A percentile compares a stretch with the other conserved stretches of the same genome.
These are phyloP conservation scores for Platycercus adscitus DNA, from an alignment of 2,113 vertebrate species.

Conservation along the genomic window DNA sequence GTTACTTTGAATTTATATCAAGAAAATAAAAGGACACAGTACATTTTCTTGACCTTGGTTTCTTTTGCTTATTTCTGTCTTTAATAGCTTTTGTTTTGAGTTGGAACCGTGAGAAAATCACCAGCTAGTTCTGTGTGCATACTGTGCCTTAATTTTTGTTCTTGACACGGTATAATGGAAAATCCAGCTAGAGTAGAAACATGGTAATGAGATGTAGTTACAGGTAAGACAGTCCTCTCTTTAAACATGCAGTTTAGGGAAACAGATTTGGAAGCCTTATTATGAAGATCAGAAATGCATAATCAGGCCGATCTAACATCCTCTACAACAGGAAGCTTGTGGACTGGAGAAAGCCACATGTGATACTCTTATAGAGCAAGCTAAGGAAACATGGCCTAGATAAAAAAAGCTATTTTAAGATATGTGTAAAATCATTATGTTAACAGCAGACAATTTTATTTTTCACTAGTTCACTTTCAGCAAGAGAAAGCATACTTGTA, in stretches of 20 bases:
- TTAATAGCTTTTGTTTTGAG: background rate
- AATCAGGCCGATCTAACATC: background rate
- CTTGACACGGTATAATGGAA: background rate
- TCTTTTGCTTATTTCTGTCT: background rate
- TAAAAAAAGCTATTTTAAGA: conserved; percentile 30
- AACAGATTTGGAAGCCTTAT: background rate
- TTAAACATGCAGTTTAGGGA: background rate
- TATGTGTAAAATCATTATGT: background rate
- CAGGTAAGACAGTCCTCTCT: background rate
- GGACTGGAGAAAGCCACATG: conserved; percentile 1
- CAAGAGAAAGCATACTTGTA: background rate
- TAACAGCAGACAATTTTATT: background rate
- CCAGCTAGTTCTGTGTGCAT: background rate
- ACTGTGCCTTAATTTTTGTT: background rate
- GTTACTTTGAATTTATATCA: background rate
- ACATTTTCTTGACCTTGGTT: background rate
- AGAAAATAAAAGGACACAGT: background rate
- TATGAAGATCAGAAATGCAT: background rate
- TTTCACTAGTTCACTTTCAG: background rate
- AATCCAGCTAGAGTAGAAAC: background rate
- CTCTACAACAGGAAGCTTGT: conserved; percentile 2
- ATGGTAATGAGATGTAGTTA: background rate
- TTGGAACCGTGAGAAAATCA: background rate
- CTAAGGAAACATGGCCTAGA: conserved; percentile 28
- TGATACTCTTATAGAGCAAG: background rate